Conservation (phyloP, 2,797 vertebrate genomes). For the Austrolebias charrua region DNA sequence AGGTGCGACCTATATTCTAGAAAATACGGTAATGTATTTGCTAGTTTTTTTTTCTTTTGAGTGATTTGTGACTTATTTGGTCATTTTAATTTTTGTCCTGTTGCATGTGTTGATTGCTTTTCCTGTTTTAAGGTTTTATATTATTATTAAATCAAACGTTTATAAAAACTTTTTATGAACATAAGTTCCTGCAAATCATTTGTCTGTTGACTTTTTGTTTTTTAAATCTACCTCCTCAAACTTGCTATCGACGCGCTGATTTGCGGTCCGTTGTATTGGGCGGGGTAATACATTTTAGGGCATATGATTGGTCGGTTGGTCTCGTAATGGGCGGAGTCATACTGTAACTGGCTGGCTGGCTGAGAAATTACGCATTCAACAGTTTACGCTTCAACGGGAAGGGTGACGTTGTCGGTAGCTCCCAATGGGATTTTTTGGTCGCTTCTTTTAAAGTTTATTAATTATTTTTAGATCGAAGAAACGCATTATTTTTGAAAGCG, state of each 20-base stretch:
- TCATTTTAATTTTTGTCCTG: no score
- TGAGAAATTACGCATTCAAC: conserved; percentile 15
- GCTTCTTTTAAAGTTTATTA: background rate
- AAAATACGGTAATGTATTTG: no score
- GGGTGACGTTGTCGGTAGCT: background rate
- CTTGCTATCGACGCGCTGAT: conserved; percentile 35
- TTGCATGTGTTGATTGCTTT: no score
- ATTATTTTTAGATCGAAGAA: rapidly evolving
- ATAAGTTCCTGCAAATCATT: no score
- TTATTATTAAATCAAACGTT: no score
- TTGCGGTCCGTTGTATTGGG: conserved; percentile 38
- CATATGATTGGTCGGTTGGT: conserved; percentile 45
- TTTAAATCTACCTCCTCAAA: conserved; percentile 5
- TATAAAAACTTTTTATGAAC: no score
- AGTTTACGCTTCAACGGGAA: background rate
- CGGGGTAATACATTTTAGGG: background rate
- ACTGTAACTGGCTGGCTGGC: conserved; percentile 56
- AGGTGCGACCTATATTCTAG: no score
- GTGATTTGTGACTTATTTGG: no score
- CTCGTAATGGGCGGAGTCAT: conserved; percentile 45
- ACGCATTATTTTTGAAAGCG: rapidly evolving
- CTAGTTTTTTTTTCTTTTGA: no score
- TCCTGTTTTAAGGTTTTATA: no score
- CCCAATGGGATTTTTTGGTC: background rate
- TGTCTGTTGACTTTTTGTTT: background rate